These are phyloP conservation scores for Hanleya hanleyi DNA, from an alignment of 2,888 invertebrate genomes.

Conservation along the genomic window DNA sequence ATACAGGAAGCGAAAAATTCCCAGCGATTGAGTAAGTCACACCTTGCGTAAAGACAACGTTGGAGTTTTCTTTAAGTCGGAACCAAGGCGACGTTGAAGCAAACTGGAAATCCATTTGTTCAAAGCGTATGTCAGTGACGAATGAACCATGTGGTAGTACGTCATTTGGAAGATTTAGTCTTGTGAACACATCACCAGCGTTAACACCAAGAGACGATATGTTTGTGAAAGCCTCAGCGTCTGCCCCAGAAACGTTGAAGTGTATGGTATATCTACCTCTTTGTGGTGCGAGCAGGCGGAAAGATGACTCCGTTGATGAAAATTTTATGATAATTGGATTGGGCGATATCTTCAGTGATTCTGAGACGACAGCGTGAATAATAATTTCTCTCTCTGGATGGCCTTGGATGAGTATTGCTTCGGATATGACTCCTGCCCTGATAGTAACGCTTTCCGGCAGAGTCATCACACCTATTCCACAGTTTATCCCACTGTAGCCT, in stretches of 20 bases:
- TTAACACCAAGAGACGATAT: not conserved
- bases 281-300: not conserved
- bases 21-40: not conserved
- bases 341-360: not conserved
- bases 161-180: not conserved
- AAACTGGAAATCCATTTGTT: not conserved
- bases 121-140: not conserved
- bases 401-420: not conserved
- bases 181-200: conserved; percentile 1
- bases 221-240: not conserved
- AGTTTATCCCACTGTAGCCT: not conserved
- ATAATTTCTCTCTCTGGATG: not conserved
- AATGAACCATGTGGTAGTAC: not conserved
- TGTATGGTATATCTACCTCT: not conserved
- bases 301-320: not conserved
- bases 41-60: not conserved
- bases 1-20: not conserved
- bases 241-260: not conserved
- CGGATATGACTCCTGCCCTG: not conserved
- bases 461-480: not conserved
- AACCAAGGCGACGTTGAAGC: conserved; percentile 11
- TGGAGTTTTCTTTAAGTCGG: not conserved
- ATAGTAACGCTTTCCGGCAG: not conserved
- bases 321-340: not conserved
- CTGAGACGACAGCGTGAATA: not conserved